Evolutionary conservation across 2,113 vertebrate species (phyloP).

Genomic region (Poeciliopsis occidentalis): DNA sequence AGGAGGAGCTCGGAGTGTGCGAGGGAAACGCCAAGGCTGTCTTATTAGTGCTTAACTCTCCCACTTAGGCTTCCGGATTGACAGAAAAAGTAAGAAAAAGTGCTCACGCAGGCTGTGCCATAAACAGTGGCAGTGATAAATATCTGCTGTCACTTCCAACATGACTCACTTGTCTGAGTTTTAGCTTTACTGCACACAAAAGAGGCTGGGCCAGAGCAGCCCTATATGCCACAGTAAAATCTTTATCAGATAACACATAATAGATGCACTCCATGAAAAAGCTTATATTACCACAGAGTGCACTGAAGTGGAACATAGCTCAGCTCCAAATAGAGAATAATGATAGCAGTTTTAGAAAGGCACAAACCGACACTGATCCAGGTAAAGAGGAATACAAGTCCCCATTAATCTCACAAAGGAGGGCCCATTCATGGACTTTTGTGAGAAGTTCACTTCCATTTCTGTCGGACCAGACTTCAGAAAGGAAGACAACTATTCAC

Average conservation of each 20-base stretch:
- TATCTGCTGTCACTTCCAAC: too few species aligned
- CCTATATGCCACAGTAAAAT: conserved; percentile 52
- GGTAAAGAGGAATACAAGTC: conserved; percentile 43
- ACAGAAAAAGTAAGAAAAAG: conserved; percentile 50
- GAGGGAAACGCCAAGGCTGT: conserved; percentile 60
- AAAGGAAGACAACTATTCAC: not conserved
- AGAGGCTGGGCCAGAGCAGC: conserved; percentile 48
- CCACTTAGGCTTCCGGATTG: conserved; percentile 61
- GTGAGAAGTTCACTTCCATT: conserved; percentile 28
- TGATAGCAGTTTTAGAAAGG: conserved; percentile 59
- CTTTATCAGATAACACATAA: conserved; percentile 73
- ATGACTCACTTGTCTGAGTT: too few species aligned
- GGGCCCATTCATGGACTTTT: conserved; percentile 29
- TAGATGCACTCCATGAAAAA: conserved; percentile 71
- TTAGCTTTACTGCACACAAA: conserved; percentile 60
- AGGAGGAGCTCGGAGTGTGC: conserved; percentile 23
- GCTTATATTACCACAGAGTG: conserved; percentile 61
- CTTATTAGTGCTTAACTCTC: conserved; percentile 69
- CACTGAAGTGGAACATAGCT: conserved; percentile 43
- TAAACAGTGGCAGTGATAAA: conserved; percentile 78
- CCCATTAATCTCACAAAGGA: conserved; percentile 41
- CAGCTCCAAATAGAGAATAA: conserved; percentile 61
- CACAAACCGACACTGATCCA: conserved; percentile 47
- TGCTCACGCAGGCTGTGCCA: conserved; percentile 56
- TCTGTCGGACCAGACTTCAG: not conserved